Evolutionary conservation across 1,140 invertebrate species (phyloP).

Genomic region (Heliconius nattereri): DNA sequence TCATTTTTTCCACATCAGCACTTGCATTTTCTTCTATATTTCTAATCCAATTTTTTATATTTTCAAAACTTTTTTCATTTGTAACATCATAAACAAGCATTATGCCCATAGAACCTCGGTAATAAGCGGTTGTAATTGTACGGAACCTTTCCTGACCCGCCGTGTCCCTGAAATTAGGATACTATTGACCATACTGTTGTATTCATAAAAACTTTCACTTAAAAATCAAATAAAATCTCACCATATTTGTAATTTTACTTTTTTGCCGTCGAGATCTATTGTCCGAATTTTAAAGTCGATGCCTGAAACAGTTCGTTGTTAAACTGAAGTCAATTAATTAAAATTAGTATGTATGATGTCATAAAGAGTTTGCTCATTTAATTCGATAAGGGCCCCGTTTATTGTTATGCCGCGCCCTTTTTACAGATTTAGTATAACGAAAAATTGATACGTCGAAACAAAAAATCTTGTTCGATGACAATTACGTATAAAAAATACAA

Average conservation of each 20-base stretch:
- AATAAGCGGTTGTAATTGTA: slow-evolving; percentile 98
- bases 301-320: slow-evolving; percentile 84
- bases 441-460: slow-evolving; percentile 59
- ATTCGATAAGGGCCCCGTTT: slow-evolving; percentile 68
- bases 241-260: slow-evolving; percentile 99
- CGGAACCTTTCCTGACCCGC: slow-evolving; percentile 97
- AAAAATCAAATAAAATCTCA: slow-evolving; percentile 75
- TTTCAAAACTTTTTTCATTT: slow-evolving; percentile 98
- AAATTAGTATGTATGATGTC: slow-evolving; percentile 79
- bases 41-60: slow-evolving; percentile 98
- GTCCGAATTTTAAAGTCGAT: slow-evolving; percentile 99
- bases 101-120: slow-evolving; percentile 98
- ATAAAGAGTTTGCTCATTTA: slow-evolving; percentile 69
- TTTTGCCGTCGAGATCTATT: slow-evolving; percentile 97
- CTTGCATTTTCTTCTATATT: slow-evolving; percentile 99
- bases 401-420: slow-evolving; percentile 64
- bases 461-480: slow-evolving; percentile 70
- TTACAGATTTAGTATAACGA: slow-evolving; percentile 41
- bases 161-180: slow-evolving; percentile 85
- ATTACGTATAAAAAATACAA: slow-evolving; percentile 71
- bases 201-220: slow-evolving; percentile 13
- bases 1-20: slow-evolving; percentile 99
- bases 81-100: slow-evolving; percentile 99
- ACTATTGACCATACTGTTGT: slow-evolving; percentile 21
- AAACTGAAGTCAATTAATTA: slow-evolving; percentile 67